phyloP scores from a whole-genome alignment of 2,113 vertebrate species.

The Pedionomus torquatus region DNA sequence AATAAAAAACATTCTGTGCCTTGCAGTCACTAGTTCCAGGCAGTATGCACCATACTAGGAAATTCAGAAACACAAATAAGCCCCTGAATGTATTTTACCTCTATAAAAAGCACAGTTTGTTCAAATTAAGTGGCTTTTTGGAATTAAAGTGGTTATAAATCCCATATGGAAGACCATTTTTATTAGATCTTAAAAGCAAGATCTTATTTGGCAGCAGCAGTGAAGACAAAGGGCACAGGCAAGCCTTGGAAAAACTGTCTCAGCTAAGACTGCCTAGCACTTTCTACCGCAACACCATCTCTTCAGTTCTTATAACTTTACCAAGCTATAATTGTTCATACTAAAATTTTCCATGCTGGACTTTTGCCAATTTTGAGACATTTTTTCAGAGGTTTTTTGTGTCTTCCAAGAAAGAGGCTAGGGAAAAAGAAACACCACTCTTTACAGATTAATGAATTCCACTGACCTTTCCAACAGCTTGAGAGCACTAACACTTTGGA shows the following conservation, averaged over 20 bases:
- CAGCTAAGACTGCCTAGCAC: neutral
- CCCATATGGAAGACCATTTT: constrained; percentile 1
- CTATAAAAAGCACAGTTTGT: neutral
- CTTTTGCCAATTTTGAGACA: neutral
- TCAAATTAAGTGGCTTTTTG: constrained; percentile 10
- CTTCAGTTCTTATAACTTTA: neutral
- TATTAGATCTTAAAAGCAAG: constrained; percentile 6
- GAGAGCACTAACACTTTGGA: neutral
- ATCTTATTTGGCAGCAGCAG: neutral
- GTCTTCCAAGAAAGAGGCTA: neutral
- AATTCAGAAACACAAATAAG: neutral
- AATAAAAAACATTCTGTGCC: neutral
- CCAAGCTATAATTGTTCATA: neutral
- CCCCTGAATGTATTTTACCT: neutral
- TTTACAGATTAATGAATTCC: constrained; percentile 17
- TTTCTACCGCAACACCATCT: neutral
- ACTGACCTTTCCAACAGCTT: neutral
- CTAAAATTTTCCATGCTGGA: constrained; percentile 10
- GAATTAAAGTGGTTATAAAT: neutral
- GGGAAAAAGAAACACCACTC: neutral
- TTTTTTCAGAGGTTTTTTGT: constrained; percentile 5
- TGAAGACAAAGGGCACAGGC: neutral
- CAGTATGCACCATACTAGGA: neutral
- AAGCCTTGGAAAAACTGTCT: neutral
- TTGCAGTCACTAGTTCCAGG: neutral